phyloP scores from a whole-genome alignment of 1,140 invertebrate genomes.

The Drosophila miranda region DNA sequence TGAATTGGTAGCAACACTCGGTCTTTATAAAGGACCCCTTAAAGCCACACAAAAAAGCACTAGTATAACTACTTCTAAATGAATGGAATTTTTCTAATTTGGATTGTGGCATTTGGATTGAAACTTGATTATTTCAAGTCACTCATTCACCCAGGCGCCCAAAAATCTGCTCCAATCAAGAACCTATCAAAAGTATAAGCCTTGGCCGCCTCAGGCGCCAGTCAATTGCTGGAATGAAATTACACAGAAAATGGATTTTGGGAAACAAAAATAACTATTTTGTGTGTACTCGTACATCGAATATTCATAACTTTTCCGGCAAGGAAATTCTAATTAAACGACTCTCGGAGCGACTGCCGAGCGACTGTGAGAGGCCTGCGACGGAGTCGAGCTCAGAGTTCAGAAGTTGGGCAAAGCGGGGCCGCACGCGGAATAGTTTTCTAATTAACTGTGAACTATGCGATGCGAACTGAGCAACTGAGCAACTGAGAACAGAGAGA shows the following conservation, averaged over 20 bases:
- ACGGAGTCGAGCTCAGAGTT: slow-evolving; percentile 37
- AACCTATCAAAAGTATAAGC: too few species aligned
- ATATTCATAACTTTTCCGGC: slow-evolving; percentile 51
- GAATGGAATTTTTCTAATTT: too few species aligned
- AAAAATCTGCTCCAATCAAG: too few species aligned
- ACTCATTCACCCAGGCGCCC: too few species aligned
- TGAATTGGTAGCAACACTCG: too few species aligned
- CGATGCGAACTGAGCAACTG: slow-evolving; percentile 26
- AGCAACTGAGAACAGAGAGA: slow-evolving; percentile 1
- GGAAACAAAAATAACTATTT: slow-evolving; percentile 2
- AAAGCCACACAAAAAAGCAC: too few species aligned
- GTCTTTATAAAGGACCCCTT: too few species aligned
- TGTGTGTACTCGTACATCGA: slow-evolving; percentile 21
- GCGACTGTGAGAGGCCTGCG: neutral
- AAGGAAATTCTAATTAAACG: slow-evolving; percentile 66
- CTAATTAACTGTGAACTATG: slow-evolving; percentile 77
- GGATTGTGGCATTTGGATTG: too few species aligned
- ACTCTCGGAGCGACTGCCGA: slow-evolving; percentile 4
- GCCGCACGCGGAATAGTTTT: slow-evolving; percentile 67
- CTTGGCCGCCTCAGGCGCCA: too few species aligned
- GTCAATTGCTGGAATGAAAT: neutral
- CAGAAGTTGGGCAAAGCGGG: slow-evolving; percentile 57
- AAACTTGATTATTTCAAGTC: too few species aligned
- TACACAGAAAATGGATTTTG: neutral
- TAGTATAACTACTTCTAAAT: too few species aligned